Base-by-base conservation (phyloP, 2,888 invertebrate species). In the Fragum fragum region DNA sequence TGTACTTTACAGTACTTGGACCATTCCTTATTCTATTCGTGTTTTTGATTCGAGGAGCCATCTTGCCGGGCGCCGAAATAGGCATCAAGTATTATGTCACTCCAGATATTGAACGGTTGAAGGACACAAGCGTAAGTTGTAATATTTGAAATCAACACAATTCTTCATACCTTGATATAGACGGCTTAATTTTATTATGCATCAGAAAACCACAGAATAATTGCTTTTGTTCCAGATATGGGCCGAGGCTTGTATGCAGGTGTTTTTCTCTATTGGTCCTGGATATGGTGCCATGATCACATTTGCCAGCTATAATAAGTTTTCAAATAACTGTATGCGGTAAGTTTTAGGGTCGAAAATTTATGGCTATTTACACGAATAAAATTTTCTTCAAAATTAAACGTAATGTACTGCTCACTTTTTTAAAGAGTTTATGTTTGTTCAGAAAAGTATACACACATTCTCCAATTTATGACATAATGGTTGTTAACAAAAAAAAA, bases 291-390 rank as follows among this genome's bases (percentile, higher is more conserved):
- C 71, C 21, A 83, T 87, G 82, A 81, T 85, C 1, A 87, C 87
- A 26, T 87, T 87, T 57, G 86, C 86, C n/a, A 86, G 86, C 63
- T 86, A 86, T 52, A 86, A 86, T 75, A 86, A 86, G 39, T 87
- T 87, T 55, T 76, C 57, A n/a, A 87, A 87, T 71, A 85, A 87
- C 74, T 82, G 82, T 21, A 74, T 85, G 73, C 81, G 79, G 87
- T 87, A 72, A 55, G 52, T 21, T 6, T n/a, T n/a, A n/a, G n/a
- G n/a, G n/a, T n/a, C n/a, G n/a, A n/a, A n/a, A n/a, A n/a, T n/a
- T n/a, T n/a, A n/a, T n/a, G n/a, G n/a, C n/a, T n/a, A n/a, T n/a
- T n/a, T n/a, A n/a, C n/a, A n/a, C n/a, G n/a, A n/a, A n/a, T n/a
- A n/a, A n/a, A n/a, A n/a, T n/a, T n/a, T n/a, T n/a, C n/a, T n/a